phyloP scores from a whole-genome alignment of 2,888 invertebrate species.

The Argyresthia albistria region DNA sequence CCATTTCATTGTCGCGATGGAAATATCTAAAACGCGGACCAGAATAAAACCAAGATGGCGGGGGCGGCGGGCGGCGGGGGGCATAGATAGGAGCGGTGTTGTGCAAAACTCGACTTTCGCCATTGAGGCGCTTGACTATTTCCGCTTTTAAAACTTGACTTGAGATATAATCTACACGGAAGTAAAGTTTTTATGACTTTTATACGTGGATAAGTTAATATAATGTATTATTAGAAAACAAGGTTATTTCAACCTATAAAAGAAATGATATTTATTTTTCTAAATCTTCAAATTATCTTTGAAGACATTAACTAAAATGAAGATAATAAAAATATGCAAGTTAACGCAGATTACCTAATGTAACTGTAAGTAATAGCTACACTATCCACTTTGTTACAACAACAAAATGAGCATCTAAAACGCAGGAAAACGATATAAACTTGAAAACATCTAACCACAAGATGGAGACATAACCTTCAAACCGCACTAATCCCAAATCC shows the following conservation, averaged over 20 bases:
- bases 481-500: constrained; percentile 11
- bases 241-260: too few relatives aligned
- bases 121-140: constrained; percentile 14
- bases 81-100: not conserved
- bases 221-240: too few relatives aligned
- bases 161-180: not conserved
- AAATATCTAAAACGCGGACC: constrained; percentile 15
- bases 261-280: too few relatives aligned
- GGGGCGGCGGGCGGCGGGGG: too few relatives aligned
- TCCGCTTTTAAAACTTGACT: constrained; percentile 6
- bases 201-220: too few relatives aligned
- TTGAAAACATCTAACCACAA: not conserved
- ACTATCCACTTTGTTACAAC: not conserved
- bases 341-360: not conserved
- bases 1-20: constrained; percentile 12
- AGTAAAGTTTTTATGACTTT: too few relatives aligned
- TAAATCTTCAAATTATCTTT: too few relatives aligned
- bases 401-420: constrained; percentile 1
- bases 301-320: too few relatives aligned
- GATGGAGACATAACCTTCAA: constrained; percentile 4
- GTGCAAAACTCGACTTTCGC: constrained; percentile 22
- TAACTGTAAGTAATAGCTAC: not conserved
- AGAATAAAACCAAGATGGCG: constrained; percentile 22
- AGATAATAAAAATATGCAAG: not conserved
- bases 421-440: not conserved